A percentile compares a stretch with the other conserved stretches of the same genome.
These are phyloP conservation scores for Pomatorhinus ruficollis DNA, from an alignment of 2,113 vertebrate species.

Conservation along the genomic window DNA sequence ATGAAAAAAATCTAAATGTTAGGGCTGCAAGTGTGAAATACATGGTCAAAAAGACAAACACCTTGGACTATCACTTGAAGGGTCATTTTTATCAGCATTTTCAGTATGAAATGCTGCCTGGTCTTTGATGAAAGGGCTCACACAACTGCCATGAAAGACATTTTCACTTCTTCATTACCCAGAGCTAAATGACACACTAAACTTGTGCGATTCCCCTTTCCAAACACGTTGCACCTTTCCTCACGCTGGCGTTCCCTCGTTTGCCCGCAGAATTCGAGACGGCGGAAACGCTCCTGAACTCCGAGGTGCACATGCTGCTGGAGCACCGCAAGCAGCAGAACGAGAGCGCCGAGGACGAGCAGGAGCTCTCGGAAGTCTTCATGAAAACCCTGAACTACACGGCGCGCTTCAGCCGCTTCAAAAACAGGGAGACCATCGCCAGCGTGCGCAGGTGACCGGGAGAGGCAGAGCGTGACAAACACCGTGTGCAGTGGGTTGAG, in stretches of 20 bases:
- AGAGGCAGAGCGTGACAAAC: accelerated
- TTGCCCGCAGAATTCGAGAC: slow-evolving; percentile 87
- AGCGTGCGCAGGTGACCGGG: slow-evolving; percentile 88
- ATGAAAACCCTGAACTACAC: slow-evolving; percentile 99
- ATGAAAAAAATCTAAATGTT: neutral
- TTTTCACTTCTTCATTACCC: neutral
- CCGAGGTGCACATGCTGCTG: slow-evolving; percentile 96
- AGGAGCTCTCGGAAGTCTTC: slow-evolving; percentile 96
- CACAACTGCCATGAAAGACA: neutral
- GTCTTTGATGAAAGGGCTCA: neutral
- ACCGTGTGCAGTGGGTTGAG: accelerated
- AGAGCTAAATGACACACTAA: neutral
- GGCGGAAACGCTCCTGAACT: slow-evolving; percentile 93
- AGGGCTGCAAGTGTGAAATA: neutral
- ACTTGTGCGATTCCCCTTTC: neutral
- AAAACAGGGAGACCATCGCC: slow-evolving; percentile 96
- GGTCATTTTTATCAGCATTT: neutral
- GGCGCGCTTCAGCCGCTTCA: slow-evolving; percentile 94
- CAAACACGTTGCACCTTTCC: accelerated
- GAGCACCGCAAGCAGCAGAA: slow-evolving; percentile 98
- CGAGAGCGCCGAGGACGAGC: slow-evolving; percentile 96
- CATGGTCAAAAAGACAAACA: neutral
- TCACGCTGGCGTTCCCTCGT: neutral
- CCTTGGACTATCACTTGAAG: neutral
- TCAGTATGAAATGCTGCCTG: neutral